Evolutionary conservation across 2,888 invertebrate genomes (phyloP), one percentile per base, ranked within the genome.

Genomic region (Drosophila affinis): DNA sequence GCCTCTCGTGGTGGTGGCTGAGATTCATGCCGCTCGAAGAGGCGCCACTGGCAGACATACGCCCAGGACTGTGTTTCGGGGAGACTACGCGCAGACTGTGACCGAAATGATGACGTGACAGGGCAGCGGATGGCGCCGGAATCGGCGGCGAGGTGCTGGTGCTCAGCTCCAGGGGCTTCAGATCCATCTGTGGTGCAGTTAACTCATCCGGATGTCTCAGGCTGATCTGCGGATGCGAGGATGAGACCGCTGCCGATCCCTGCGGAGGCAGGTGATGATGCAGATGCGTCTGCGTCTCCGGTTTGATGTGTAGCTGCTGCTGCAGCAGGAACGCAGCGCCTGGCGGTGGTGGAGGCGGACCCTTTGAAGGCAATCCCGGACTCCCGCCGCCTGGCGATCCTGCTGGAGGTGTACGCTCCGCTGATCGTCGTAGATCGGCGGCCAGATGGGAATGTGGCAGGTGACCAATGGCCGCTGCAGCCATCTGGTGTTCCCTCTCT

Each of bases 261-360:
- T 62, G 64, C 4, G 54, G 47, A 18, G 65, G 82, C 64, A 84
- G 69, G 65, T 87, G 89, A 70, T 91, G 91, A 60, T 89, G 91
- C 64, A 85, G 78, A 75, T 91, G 91, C 54, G 89, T 90, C 70
- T 90, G 91, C 45, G 91, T 87, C 71, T 91, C 91, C 3, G 90
- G 89, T 65, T 91, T 91, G 17, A 91, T 88, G 62, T 90, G 90
- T 73, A 91, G 65, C 64, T 91, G 89, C 63, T 91, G 91, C 57
- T 91, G 91, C 72, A 91, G 70, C 63, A 91, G 82, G 54, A 88
- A 91, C 2, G 91, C 90, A 18, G 91, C 90, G 7, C 76, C 87
- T 12, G 91, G 67, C 1, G 85, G 79, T 5, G 79, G 78, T 9
- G 83, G 76, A 3, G 68, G 74, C 0, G 78, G 57, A 24, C 72